Conservation (phyloP, 2,888 invertebrate genomes). For the Caenorhabditis becei region DNA sequence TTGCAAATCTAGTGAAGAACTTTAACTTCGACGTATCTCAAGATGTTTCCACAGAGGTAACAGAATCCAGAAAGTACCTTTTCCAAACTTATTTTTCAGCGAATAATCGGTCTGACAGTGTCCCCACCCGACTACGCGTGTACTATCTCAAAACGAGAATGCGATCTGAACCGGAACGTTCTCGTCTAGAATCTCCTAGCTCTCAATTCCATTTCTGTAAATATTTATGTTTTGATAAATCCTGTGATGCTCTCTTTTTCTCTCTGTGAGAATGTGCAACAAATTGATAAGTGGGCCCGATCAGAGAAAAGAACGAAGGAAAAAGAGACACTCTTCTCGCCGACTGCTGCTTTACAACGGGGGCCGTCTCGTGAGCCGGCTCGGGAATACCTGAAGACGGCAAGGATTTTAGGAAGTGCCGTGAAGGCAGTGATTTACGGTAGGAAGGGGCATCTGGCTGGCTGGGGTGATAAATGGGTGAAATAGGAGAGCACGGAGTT, state of each 20-base stretch:
- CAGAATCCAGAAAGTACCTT: neutral
- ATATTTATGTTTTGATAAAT: constrained; percentile 12
- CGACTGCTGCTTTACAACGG: constrained; percentile 20
- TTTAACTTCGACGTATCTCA: constrained; percentile 68
- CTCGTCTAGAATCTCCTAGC: constrained; percentile 12
- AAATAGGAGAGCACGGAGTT: constrained; percentile 6
- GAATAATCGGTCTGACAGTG: constrained; percentile 78
- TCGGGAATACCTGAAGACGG: constrained; percentile 8
- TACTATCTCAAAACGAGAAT: constrained; percentile 30
- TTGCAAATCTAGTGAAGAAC: constrained; percentile 75
- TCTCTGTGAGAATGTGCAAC: neutral
- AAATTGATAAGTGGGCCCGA: neutral
- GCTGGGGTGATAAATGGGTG: constrained; percentile 32
- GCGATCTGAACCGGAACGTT: constrained; percentile 46
- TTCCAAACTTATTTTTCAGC: constrained; percentile 37
- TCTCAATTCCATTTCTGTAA: constrained; percentile 25
- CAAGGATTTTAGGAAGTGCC: constrained; percentile 7
- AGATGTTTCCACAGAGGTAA: constrained; percentile 39
- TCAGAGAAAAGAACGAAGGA: neutral
- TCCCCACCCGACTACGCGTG: constrained; percentile 72
- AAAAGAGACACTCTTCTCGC: constrained; percentile 5
- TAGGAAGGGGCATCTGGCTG: constrained; percentile 18
- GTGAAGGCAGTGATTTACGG: constrained; percentile 6
- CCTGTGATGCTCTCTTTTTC: neutral
- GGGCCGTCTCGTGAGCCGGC: neutral